Evolutionary conservation across 2,888 invertebrate species (phyloP).

Genomic region (Leucophenga maculata): DNA sequence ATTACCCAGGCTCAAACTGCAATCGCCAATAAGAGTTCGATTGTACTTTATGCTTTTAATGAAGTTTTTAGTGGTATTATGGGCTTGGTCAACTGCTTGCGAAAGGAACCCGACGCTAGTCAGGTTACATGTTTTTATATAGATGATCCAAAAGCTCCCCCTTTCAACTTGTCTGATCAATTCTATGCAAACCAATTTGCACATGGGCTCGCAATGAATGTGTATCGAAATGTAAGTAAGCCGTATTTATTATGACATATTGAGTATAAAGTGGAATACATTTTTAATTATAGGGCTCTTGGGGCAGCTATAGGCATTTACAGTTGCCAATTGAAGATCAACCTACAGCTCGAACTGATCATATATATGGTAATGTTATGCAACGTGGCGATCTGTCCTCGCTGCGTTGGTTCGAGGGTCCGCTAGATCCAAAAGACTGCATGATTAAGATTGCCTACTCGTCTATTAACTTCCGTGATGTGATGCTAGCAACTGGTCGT

Average conservation of each 20-base stretch:
- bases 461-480: slow-evolving; percentile 92
- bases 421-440: slow-evolving; percentile 74
- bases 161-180: slow-evolving; percentile 77
- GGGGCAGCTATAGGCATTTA: slow-evolving; percentile 90
- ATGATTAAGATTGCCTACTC: slow-evolving; percentile 76
- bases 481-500: slow-evolving; percentile 95
- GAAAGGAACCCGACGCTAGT: slow-evolving; percentile 84
- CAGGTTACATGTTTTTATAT: slow-evolving; percentile 78
- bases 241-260: background rate
- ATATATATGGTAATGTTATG: slow-evolving; percentile 84
- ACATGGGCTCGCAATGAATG: slow-evolving; percentile 85
- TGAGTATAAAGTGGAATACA: background rate
- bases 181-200: slow-evolving; percentile 79
- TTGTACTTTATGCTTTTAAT: slow-evolving; percentile 80
- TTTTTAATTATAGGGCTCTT: slow-evolving; percentile 60
- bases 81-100: slow-evolving; percentile 91
- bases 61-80: slow-evolving; percentile 84
- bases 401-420: slow-evolving; percentile 86
- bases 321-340: slow-evolving; percentile 73
- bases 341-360: slow-evolving; percentile 73
- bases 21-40: slow-evolving; percentile 54
- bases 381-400: slow-evolving; percentile 90
- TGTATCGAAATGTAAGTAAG: slow-evolving; percentile 76
- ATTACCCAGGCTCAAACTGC: slow-evolving; percentile 59
- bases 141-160: slow-evolving; percentile 77